phyloP scores from a whole-genome alignment of 2,888 invertebrate genomes.

The Cantharis rustica region DNA sequence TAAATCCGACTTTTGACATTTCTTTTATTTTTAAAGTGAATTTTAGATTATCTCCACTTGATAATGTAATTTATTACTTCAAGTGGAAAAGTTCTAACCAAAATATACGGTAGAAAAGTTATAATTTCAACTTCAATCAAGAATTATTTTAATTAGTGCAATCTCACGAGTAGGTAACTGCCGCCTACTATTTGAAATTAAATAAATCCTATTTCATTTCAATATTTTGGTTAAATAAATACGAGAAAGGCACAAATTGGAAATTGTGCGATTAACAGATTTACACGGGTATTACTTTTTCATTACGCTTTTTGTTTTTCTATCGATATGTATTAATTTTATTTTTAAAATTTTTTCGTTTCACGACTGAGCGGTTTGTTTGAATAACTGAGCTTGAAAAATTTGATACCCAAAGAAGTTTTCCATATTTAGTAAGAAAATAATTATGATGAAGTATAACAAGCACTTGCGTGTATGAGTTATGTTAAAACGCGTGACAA shows the following conservation, averaged over 20 bases:
- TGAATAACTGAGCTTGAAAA: neutral
- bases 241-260: neutral
- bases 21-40: neutral
- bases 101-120: neutral
- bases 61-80: neutral
- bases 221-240: neutral
- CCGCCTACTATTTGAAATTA: neutral
- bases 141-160: neutral
- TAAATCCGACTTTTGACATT: neutral
- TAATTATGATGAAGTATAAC: neutral
- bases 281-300: neutral
- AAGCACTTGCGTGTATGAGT: neutral
- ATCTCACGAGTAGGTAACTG: neutral
- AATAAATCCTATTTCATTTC: neutral
- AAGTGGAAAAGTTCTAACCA: neutral
- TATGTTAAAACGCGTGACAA: conserved; percentile 2
- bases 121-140: neutral
- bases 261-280: neutral
- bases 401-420: neutral
- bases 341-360: neutral
- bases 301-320: neutral
- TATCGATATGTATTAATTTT: no score
- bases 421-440: neutral
- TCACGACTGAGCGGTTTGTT: neutral
- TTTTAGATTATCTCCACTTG: neutral